phyloP scores from a whole-genome alignment of 2,888 invertebrate species.

The Autographa gamma region DNA sequence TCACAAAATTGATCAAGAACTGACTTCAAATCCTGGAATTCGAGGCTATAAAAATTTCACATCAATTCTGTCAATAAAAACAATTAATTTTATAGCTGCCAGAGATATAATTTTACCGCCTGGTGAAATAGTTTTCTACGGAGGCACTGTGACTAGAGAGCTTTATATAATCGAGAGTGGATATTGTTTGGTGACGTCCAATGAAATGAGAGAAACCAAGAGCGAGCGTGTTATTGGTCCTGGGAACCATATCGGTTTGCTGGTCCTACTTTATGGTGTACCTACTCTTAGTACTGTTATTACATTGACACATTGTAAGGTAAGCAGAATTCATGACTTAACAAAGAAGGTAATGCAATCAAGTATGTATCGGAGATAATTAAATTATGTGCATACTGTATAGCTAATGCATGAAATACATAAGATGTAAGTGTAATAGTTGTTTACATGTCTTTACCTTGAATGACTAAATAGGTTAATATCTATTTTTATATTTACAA shows the following conservation, averaged over 20 bases:
- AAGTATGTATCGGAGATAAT: not conserved
- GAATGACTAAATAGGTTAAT: not conserved
- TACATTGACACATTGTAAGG: slow-evolving; percentile 87
- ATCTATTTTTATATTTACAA: not conserved
- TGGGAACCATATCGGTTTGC: slow-evolving; percentile 82
- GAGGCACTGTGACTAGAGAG: slow-evolving; percentile 85
- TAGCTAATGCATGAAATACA: too few species aligned
- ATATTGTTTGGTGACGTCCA: slow-evolving; percentile 82
- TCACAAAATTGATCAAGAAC: slow-evolving; percentile 30
- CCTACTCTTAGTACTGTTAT: slow-evolving; percentile 83
- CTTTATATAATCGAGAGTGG: slow-evolving; percentile 87
- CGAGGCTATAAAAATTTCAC: slow-evolving; percentile 21
- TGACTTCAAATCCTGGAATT: slow-evolving; percentile 12
- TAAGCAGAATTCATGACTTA: slow-evolving; percentile 54
- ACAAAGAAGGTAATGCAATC: not conserved
- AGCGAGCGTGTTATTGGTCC: slow-evolving; percentile 81
- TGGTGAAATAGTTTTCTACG: slow-evolving; percentile 86
- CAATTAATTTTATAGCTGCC: slow-evolving; percentile 70
- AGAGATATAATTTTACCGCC: slow-evolving; percentile 85
- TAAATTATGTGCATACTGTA: not conserved
- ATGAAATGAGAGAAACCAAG: slow-evolving; percentile 71
- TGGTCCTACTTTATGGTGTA: slow-evolving; percentile 84
- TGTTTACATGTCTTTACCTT: not conserved
- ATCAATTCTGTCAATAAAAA: slow-evolving; percentile 20
- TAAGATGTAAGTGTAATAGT: too few species aligned